phyloP scores from a whole-genome alignment of 2,888 invertebrate genomes.

The Drosophila histrio region DNA sequence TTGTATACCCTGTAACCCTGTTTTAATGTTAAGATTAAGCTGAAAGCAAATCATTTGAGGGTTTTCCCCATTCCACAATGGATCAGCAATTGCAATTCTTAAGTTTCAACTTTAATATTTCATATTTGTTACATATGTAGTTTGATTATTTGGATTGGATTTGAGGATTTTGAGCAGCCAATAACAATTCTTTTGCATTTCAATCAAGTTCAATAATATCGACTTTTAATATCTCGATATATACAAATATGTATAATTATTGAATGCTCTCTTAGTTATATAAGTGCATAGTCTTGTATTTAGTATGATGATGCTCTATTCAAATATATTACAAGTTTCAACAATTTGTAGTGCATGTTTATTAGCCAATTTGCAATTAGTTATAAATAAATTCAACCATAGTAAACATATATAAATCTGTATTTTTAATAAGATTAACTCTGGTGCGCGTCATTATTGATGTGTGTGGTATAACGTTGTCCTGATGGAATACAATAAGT shows the following conservation, averaged over 20 bases:
- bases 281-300: background rate
- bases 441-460: too few relatives aligned
- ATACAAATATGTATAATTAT: conserved; percentile 1
- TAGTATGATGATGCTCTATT: conserved; percentile 29
- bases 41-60: conserved; percentile 12
- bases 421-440: background rate
- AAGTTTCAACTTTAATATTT: conserved; percentile 5
- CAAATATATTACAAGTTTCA: conserved; percentile 6
- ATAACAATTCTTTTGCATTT: conserved; percentile 39
- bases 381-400: conserved; percentile 53
- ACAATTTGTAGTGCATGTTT: conserved; percentile 50
- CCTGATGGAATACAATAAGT: too few relatives aligned
- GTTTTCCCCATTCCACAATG: background rate
- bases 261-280: conserved; percentile 34
- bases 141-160: background rate
- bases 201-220: conserved; percentile 22
- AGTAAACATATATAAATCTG: conserved; percentile 7
- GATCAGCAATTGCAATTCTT: background rate
- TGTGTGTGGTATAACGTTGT: too few relatives aligned
- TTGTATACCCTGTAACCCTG: conserved; percentile 1
- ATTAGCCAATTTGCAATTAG: conserved; percentile 66
- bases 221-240: conserved; percentile 3
- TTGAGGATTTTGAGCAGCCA: background rate
- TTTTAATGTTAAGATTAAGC: conserved; percentile 19
- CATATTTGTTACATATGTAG: background rate